Conservation (phyloP, 2,797 vertebrate species). For the Muscicapa striata region DNA sequence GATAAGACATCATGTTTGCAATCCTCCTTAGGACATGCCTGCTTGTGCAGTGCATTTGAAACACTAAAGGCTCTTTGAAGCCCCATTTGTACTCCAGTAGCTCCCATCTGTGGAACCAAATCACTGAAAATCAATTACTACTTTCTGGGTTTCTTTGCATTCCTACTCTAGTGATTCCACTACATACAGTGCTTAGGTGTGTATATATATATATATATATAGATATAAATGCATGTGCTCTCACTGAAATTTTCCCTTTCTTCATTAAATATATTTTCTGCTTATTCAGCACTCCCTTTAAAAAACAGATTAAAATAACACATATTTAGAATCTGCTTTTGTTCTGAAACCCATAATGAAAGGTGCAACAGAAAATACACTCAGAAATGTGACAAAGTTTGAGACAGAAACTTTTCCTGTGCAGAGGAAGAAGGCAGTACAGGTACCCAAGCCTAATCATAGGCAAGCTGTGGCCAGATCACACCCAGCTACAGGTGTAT, state of each 20-base stretch:
- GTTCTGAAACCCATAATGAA: not conserved
- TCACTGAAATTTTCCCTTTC: not conserved
- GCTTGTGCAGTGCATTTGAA: not conserved
- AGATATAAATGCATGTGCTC: not conserved
- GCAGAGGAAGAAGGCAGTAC: not conserved
- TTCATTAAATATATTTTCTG: not conserved
- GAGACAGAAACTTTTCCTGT: not conserved
- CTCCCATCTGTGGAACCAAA: not conserved
- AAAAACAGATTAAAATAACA: not conserved
- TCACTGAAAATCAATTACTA: not conserved
- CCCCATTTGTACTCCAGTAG: not conserved
- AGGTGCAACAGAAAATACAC: not conserved
- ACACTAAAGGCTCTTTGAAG: not conserved
- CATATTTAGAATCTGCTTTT: not conserved
- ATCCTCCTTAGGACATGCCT: not conserved
- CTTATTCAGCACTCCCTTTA: not conserved
- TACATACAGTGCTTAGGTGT: not conserved
- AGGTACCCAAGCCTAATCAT: not conserved
- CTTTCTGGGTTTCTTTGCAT: not conserved
- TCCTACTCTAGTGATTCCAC: not conserved
- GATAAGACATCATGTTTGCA: not conserved
- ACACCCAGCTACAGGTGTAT: not conserved
- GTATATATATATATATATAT: not conserved
- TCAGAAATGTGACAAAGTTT: not conserved
- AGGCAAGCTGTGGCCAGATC: not conserved